Evolutionary conservation across 2,113 vertebrate species (phyloP).

Genomic region (Muntiacus reevesi): DNA sequence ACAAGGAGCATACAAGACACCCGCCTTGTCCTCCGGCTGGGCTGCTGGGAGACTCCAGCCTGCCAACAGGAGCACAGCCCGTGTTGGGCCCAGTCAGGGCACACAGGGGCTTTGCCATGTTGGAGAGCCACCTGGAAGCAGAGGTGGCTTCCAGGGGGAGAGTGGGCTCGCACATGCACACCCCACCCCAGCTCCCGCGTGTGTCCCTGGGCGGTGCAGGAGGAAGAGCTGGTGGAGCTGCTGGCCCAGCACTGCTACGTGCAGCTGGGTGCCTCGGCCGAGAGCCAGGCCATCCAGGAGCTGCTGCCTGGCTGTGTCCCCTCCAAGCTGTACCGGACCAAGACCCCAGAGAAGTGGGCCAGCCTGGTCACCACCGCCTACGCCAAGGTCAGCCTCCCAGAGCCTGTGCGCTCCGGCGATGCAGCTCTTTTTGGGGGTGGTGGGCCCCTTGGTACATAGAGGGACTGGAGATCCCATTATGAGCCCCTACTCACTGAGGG

Average conservation of each 20-base stretch:
- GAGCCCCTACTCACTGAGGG: accelerated
- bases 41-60: not conserved
- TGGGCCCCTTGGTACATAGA: not conserved
- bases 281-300: slow-evolving; percentile 78
- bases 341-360: slow-evolving; percentile 87
- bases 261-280: slow-evolving; percentile 80
- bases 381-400: slow-evolving; percentile 83
- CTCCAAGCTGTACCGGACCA: slow-evolving; percentile 85
- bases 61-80: not conserved
- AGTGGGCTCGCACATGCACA: too few species aligned
- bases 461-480: accelerated
- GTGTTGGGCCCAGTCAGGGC: accelerated
- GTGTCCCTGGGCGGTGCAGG: slow-evolving; percentile 79
- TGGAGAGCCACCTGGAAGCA: too few species aligned
- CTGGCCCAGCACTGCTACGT: slow-evolving; percentile 91
- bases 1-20: not conserved
- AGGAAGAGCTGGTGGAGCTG: slow-evolving; percentile 87
- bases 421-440: not conserved
- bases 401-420: not conserved
- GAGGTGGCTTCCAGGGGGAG: not conserved
- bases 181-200: accelerated
- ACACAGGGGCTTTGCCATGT: accelerated
- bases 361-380: slow-evolving; percentile 86
- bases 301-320: slow-evolving; percentile 88
- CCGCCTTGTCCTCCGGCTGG: not conserved